phyloP scores from a whole-genome alignment of 1,140 invertebrate species.

The Tachypleus tridentatus region DNA sequence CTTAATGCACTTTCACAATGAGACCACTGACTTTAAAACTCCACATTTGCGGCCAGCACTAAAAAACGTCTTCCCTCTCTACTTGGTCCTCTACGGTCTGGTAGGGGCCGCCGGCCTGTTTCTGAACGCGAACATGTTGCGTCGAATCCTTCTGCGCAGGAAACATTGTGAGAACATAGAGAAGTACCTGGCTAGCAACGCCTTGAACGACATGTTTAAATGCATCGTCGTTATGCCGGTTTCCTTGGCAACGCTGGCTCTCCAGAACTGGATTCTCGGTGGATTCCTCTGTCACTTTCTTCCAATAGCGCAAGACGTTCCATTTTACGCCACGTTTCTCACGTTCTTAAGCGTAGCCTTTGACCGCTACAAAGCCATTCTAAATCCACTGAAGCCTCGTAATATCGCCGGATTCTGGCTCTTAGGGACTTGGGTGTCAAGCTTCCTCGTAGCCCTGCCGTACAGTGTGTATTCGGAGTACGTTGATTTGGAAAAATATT shows the following conservation, averaged over 20 bases:
- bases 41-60: slow-evolving; percentile 32
- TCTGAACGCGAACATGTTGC: slow-evolving; percentile 45
- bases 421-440: slow-evolving; percentile 53
- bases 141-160: slow-evolving; percentile 45
- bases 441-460: slow-evolving; percentile 54
- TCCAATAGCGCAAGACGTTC: slow-evolving; percentile 60
- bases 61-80: slow-evolving; percentile 43
- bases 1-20: slow-evolving; percentile 20
- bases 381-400: slow-evolving; percentile 48
- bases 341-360: slow-evolving; percentile 54
- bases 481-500: slow-evolving; percentile 47
- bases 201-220: slow-evolving; percentile 52
- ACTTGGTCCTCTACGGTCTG: slow-evolving; percentile 48
- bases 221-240: slow-evolving; percentile 52
- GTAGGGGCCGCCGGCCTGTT: slow-evolving; percentile 44
- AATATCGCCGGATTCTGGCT: slow-evolving; percentile 51
- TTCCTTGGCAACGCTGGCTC: slow-evolving; percentile 49
- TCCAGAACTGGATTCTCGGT: slow-evolving; percentile 61
- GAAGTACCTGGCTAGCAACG: slow-evolving; percentile 52
- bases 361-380: slow-evolving; percentile 50
- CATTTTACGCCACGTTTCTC: slow-evolving; percentile 53
- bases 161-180: slow-evolving; percentile 50
- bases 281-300: slow-evolving; percentile 58
- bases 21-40: slow-evolving; percentile 29
- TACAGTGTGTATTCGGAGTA: slow-evolving; percentile 59